A percentile compares a stretch with the other conserved stretches of the same genome.
Conservation (phyloP, 2,797 vertebrate species). For the Phrynocephalus vlangalii region DNA sequence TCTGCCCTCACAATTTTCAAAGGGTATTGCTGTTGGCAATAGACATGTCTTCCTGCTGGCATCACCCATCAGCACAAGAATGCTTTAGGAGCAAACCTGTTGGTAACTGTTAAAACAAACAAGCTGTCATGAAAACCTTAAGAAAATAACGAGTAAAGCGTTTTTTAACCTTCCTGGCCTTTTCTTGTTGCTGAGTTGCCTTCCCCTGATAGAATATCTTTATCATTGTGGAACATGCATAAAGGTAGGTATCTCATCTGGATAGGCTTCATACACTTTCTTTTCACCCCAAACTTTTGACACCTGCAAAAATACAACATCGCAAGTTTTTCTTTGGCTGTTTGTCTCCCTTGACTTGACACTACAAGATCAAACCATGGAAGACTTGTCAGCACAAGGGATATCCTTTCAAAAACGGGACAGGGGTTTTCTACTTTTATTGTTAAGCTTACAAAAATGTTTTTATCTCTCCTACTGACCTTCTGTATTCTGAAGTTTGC, state of each 20-base stretch:
- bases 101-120: slow-evolving; percentile 67
- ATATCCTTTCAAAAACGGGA: slow-evolving; percentile 83
- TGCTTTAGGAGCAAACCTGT: neutral
- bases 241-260: slow-evolving; percentile 75
- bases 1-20: neutral
- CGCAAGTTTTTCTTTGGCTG: slow-evolving; percentile 80
- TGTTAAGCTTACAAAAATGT: slow-evolving; percentile 45
- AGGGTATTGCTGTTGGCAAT: neutral
- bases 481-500: slow-evolving; percentile 20
- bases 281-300: slow-evolving; percentile 71
- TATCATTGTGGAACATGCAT: slow-evolving; percentile 76
- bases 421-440: slow-evolving; percentile 59
- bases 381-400: slow-evolving; percentile 80
- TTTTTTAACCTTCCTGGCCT: slow-evolving; percentile 73
- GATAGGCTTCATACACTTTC: slow-evolving; percentile 71
- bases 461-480: slow-evolving; percentile 32
- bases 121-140: slow-evolving; percentile 45
- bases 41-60: neutral
- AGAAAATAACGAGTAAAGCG: slow-evolving; percentile 12
- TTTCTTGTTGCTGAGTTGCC: slow-evolving; percentile 54
- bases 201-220: slow-evolving; percentile 48
- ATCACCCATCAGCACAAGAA: neutral
- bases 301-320: slow-evolving; percentile 71
- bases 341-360: slow-evolving; percentile 70
- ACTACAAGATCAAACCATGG: slow-evolving; percentile 70